Evolutionary conservation across 2,888 invertebrate species (phyloP).

Genomic region (Chymomyza caudatula): DNA sequence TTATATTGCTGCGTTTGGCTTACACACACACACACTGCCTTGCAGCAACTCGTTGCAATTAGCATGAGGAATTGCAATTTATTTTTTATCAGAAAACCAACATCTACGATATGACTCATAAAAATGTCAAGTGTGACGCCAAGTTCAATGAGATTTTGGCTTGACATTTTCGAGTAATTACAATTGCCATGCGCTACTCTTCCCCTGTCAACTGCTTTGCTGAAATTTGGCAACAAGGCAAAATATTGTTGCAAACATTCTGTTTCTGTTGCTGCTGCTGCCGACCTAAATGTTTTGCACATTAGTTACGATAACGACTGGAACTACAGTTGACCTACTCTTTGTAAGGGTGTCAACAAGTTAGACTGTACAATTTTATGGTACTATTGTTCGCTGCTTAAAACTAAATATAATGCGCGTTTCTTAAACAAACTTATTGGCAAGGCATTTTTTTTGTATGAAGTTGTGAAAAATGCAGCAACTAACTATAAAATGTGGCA

Average conservation of each 20-base stretch:
- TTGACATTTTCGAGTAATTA: too few species aligned
- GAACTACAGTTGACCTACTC: too few species aligned
- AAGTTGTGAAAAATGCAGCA: neutral
- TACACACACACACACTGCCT: too few species aligned
- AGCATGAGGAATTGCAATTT: neutral
- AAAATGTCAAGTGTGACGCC: neutral
- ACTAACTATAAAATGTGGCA: too few species aligned
- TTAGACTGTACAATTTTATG: neutral
- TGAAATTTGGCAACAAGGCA: neutral
- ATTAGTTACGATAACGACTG: too few species aligned
- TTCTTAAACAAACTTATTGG: neutral
- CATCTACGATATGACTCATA: neutral
- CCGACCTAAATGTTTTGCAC: too few species aligned
- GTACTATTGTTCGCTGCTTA: too few species aligned
- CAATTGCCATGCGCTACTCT: neutral
- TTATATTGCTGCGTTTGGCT: neutral
- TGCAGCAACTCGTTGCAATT: neutral
- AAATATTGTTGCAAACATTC: neutral
- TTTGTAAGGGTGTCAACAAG: neutral
- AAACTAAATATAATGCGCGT: neutral
- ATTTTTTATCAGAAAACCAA: neutral
- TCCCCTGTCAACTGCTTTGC: too few species aligned
- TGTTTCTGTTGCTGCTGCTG: too few species aligned
- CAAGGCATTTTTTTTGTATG: neutral
- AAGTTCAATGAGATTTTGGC: neutral